These are phyloP conservation scores for Ciconia maguari DNA, from an alignment of 2,113 vertebrate species.

Conservation along the genomic window DNA sequence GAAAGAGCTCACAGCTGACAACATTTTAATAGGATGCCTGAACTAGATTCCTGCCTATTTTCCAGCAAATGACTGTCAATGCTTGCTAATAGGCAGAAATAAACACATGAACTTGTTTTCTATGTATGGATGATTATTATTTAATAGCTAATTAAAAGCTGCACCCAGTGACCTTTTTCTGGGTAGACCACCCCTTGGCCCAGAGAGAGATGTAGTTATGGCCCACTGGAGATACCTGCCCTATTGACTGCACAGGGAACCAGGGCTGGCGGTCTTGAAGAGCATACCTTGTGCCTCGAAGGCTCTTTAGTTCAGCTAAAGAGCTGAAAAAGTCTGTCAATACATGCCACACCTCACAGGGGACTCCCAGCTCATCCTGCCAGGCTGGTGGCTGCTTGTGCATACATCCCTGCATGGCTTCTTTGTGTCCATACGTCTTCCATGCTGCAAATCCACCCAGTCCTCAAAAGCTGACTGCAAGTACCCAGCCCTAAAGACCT, in stretches of 20 bases:
- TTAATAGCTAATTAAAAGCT: neutral
- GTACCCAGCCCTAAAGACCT: neutral
- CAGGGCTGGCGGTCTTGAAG: neutral
- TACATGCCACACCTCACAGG: neutral
- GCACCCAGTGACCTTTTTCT: neutral
- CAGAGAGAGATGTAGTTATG: neutral
- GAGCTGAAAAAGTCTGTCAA: neutral
- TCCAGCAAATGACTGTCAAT: neutral
- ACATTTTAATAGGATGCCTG: neutral
- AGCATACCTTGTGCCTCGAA: neutral
- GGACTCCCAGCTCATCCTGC: neutral
- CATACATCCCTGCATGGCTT: fast-evolving
- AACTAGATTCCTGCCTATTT: neutral
- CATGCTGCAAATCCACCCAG: neutral
- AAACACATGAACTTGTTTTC: neutral
- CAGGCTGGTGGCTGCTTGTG: neutral
- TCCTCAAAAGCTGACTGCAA: neutral
- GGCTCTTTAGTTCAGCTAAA: neutral
- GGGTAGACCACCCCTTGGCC: neutral
- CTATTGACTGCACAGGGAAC: neutral
- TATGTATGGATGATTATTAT: neutral
- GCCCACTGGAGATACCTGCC: neutral
- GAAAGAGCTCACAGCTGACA: neutral
- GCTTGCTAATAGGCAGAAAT: neutral
- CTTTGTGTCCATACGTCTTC: neutral